Percentiles rank a stretch among this genome's conserved stretches.
These are phyloP conservation scores for Seladonia tumulorum DNA, from an alignment of 2,888 invertebrate species.

Conservation along the genomic window DNA sequence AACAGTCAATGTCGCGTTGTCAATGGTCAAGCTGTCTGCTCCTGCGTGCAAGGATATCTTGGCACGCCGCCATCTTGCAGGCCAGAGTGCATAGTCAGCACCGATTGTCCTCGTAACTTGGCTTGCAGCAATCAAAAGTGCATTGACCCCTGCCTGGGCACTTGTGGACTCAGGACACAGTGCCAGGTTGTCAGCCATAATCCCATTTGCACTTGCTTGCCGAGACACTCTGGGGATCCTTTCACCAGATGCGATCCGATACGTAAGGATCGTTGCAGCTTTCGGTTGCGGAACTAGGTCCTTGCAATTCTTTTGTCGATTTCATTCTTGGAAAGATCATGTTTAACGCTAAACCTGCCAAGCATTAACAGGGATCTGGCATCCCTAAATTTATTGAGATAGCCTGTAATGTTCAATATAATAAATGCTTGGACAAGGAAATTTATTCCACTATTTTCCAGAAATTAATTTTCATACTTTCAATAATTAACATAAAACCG, in stretches of 20 bases:
- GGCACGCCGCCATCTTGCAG: constrained; percentile 90
- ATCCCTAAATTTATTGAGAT: too few relatives aligned
- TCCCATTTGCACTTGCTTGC: constrained; percentile 93
- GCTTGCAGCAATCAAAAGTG: constrained; percentile 93
- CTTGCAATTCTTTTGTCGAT: background rate
- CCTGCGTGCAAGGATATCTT: constrained; percentile 89
- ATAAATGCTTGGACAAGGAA: too few relatives aligned
- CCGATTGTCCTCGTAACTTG: constrained; percentile 90
- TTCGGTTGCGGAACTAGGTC: background rate
- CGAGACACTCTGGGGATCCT: constrained; percentile 91
- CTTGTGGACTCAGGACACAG: constrained; percentile 91
- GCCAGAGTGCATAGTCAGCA: constrained; percentile 93
- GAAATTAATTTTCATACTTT: too few relatives aligned
- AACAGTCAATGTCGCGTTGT: constrained; percentile 89
- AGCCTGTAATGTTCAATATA: too few relatives aligned
- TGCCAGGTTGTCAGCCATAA: constrained; percentile 93
- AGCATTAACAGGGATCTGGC: too few relatives aligned
- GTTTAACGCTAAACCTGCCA: too few relatives aligned
- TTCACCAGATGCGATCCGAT: constrained; percentile 88
- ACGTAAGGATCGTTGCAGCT: constrained; percentile 67
- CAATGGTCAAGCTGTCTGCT: constrained; percentile 88
- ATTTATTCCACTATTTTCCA: too few relatives aligned
- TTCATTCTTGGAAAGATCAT: too few relatives aligned
- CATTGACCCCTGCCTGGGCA: constrained; percentile 91
- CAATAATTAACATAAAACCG: too few relatives aligned